A percentile compares a stretch with the other conserved stretches of the same genome.
These are phyloP conservation scores for Carcharodon carcharias DNA, from an alignment of 2,797 vertebrate genomes.

Conservation along the genomic window DNA sequence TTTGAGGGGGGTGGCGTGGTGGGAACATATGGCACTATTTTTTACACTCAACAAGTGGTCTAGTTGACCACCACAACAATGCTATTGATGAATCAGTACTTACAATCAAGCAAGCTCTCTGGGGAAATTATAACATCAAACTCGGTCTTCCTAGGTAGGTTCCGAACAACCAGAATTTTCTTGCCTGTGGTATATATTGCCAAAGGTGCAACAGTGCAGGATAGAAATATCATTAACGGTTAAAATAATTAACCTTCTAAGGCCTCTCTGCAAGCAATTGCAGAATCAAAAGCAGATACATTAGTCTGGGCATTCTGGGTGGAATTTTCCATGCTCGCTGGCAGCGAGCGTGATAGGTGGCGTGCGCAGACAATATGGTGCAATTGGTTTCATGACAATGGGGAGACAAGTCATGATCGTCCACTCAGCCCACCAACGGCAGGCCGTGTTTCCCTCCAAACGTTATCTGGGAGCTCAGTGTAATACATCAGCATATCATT, in stretches of 20 bases:
- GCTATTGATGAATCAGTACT: background rate
- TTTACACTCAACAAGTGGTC: background rate
- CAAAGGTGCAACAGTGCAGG: background rate
- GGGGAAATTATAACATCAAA: background rate
- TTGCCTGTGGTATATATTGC: background rate
- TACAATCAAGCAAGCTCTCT: background rate
- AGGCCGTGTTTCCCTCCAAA: no score
- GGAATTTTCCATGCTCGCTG: no score
- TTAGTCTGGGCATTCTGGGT: background rate
- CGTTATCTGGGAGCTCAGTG: no score
- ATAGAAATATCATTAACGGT: background rate
- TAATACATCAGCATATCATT: no score
- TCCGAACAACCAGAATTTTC: background rate
- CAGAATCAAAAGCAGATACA: background rate
- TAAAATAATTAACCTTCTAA: background rate
- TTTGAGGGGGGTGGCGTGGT: no score
- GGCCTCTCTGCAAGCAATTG: background rate
- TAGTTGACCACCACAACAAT: background rate
- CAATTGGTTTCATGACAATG: no score
- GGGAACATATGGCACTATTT: background rate
- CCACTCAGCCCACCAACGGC: no score
- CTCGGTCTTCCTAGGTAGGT: background rate
- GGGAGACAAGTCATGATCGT: no score
- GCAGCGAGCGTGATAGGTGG: no score
- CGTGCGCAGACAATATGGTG: no score